A percentile compares a stretch with the other conserved stretches of the same genome.
Conservation (phyloP, 1,140 invertebrate species). For the Eumaeus atala region DNA sequence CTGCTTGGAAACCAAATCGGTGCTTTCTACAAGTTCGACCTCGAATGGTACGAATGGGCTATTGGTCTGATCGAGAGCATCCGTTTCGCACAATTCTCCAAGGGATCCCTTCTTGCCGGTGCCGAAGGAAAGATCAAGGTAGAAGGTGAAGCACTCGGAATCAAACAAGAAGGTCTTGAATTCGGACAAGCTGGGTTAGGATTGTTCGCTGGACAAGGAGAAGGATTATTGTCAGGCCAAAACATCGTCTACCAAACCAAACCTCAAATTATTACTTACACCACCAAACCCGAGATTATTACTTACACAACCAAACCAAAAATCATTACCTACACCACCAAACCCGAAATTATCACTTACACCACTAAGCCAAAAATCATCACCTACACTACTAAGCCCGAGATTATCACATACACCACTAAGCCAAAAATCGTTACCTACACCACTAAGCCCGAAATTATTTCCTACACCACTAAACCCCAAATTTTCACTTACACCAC, state of each 20-base stretch:
- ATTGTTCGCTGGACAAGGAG: slow-evolving; percentile 22
- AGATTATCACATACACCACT: slow-evolving; percentile 45
- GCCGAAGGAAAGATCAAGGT: slow-evolving; percentile 25
- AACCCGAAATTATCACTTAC: slow-evolving; percentile 40
- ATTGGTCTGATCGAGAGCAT: slow-evolving; percentile 57
- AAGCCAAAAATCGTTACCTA: slow-evolving; percentile 48
- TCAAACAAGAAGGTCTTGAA: neutral
- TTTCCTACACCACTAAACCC: slow-evolving; percentile 53
- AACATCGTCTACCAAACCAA: slow-evolving; percentile 29
- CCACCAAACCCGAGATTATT: slow-evolving; percentile 36
- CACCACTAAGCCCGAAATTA: slow-evolving; percentile 52
- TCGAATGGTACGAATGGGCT: slow-evolving; percentile 69
- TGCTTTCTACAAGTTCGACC: slow-evolving; percentile 69
- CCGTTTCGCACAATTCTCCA: slow-evolving; percentile 43
- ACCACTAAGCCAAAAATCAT: slow-evolving; percentile 51
- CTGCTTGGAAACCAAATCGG: slow-evolving; percentile 62
- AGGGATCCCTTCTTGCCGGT: slow-evolving; percentile 27
- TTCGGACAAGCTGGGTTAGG: neutral
- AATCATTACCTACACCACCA: slow-evolving; percentile 39
- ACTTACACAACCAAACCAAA: slow-evolving; percentile 40
- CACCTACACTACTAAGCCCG: slow-evolving; percentile 49
- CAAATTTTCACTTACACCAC: slow-evolving; percentile 52
- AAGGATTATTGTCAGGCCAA: slow-evolving; percentile 51
- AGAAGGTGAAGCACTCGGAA: slow-evolving; percentile 13
- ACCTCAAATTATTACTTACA: slow-evolving; percentile 34